Evolutionary conservation across 2,113 vertebrate genomes (phyloP).

Genomic region (Taurulus bubalis): DNA sequence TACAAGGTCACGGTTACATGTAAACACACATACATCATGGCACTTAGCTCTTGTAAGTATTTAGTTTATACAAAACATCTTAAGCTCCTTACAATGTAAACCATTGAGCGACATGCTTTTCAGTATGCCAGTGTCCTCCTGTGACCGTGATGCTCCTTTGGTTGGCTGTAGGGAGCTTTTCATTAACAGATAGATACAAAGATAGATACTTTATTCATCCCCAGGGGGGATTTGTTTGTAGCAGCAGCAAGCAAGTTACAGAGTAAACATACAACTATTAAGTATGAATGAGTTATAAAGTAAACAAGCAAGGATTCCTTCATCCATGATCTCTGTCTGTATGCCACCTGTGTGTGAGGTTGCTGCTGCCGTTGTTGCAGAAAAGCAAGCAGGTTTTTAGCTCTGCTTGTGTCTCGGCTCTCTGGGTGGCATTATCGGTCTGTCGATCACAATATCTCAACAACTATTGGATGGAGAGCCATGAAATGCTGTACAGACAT

Average conservation of each 20-base stretch:
- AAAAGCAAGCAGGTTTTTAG: background rate
- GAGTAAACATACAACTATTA: no score
- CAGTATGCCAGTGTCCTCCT: background rate
- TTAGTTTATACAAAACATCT: slow-evolving; percentile 1
- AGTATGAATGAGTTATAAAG: background rate
- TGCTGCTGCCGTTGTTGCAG: background rate
- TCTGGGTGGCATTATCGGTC: background rate
- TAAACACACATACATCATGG: slow-evolving; percentile 24
- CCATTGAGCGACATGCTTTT: slow-evolving; percentile 2
- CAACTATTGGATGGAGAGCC: background rate
- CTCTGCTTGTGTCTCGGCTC: background rate
- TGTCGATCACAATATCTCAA: background rate
- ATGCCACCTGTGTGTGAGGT: background rate
- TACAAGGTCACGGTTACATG: slow-evolving; percentile 20
- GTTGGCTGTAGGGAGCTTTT: background rate
- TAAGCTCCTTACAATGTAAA: background rate
- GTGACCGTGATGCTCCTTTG: background rate
- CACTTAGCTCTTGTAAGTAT: background rate
- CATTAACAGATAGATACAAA: background rate
- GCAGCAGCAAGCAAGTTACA: no score
- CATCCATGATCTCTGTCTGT: background rate
- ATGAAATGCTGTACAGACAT: background rate
- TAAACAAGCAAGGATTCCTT: background rate
- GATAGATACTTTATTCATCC: no score
- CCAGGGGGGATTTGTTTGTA: no score